Evolutionary conservation across 2,888 invertebrate genomes (phyloP), one percentile per base, ranked within the genome.

Genomic region (Nephrotoma appendiculata): DNA sequence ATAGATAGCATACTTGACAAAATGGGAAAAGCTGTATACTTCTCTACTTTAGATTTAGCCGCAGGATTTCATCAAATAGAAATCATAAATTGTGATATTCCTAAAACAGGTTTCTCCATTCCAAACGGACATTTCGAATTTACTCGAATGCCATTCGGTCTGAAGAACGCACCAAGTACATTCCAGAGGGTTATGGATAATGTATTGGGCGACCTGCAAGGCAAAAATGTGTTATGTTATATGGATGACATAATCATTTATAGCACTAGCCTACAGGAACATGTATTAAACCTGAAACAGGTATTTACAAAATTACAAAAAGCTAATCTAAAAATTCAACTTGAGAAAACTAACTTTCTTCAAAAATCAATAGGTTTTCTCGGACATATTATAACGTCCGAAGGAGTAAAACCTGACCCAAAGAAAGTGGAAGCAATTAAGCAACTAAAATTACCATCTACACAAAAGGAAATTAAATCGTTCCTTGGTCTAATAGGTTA

Each of bases 181-280:
- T 83, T 83, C 41, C 83, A 83, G 19, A 83, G 83, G 11, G 19
- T 83, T 19, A 83, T 83, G 48, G 48, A 48, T n/a, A 48, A 48
- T n/a, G 48, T 48, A 11, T 48, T 48, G n/a, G 48, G 48, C n/a
- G 83, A 83, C 41, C 83, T 57, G 15, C 87, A 88, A 85, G 87
- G 87, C 86, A 88, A 88, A 87, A 86, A 15, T 48, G 87, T 87
- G 15, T 31, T 87, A 48, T 86, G 86, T 9, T 90, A 89, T 87
- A 87, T 89, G 86, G 90, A 90, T 86, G 89, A 89, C 85, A 88
- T 89, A 3, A 88, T 90, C n/a, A 87, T 89, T 7, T 89, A 88
- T 71, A 88, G 87, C 7, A 89, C 88, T 19, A 88, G 88, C 41
- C 86, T 89, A n/a, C 88, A 89, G 87, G 89, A 89, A 87, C 89